A percentile compares a stretch with the other conserved stretches of the same genome.
These are phyloP conservation scores for Serranus cabrilla DNA, from an alignment of 2,797 vertebrate species.

Conservation along the genomic window DNA sequence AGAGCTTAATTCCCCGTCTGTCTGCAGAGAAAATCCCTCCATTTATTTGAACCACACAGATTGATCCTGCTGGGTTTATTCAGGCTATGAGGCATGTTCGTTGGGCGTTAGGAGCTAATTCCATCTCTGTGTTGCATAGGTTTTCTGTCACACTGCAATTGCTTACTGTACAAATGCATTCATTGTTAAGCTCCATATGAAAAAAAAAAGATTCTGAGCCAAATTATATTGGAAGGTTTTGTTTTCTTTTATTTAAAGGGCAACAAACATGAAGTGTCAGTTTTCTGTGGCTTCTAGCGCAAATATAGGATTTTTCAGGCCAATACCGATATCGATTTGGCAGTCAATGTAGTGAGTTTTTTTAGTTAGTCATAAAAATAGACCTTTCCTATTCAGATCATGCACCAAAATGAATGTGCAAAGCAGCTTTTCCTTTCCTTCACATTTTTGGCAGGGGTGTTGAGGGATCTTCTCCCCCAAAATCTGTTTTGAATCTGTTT, in stretches of 20 bases:
- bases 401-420: no score
- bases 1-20: slow-evolving; percentile 74
- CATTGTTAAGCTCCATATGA: slow-evolving; percentile 31
- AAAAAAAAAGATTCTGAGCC: slow-evolving; percentile 23
- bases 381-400: no score
- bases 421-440: no score
- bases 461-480: no score
- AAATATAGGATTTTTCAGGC: no score
- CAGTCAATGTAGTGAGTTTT: no score
- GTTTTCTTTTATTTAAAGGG: slow-evolving; percentile 21
- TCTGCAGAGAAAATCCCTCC: slow-evolving; percentile 71
- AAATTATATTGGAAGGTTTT: slow-evolving; percentile 22
- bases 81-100: slow-evolving; percentile 69
- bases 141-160: slow-evolving; percentile 70
- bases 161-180: slow-evolving; percentile 58
- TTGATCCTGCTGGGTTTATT: slow-evolving; percentile 74
- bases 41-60: slow-evolving; percentile 70
- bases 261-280: slow-evolving; percentile 4
- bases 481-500: no score
- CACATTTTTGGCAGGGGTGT: no score
- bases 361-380: no score
- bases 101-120: slow-evolving; percentile 63
- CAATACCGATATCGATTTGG: no score
- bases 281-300: neutral
- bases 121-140: slow-evolving; percentile 57